Conservation (phyloP, 2,113 vertebrate genomes). For the Phycodurus eques region DNA sequence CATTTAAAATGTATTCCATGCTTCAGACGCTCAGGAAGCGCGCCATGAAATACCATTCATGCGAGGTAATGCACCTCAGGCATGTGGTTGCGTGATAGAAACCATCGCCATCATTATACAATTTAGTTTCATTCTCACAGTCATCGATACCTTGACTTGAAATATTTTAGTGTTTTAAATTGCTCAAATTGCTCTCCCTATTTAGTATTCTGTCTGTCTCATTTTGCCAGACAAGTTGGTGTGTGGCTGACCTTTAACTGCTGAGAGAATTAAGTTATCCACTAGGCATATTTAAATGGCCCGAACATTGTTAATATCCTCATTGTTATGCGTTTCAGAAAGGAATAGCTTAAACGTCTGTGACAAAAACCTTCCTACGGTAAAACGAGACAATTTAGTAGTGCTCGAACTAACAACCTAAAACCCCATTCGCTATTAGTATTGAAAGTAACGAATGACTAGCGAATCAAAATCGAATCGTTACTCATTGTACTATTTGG, state of each 20-base stretch:
- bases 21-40: slow-evolving; percentile 50
- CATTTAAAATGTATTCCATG: slow-evolving; percentile 69
- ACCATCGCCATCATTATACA: background rate
- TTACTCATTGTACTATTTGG: too few relatives aligned
- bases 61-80: slow-evolving; percentile 31
- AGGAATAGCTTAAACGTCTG: slow-evolving; percentile 54
- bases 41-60: slow-evolving; percentile 44
- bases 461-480: too few relatives aligned
- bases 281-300: slow-evolving; percentile 56
- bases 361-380: slow-evolving; percentile 30
- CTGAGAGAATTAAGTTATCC: slow-evolving; percentile 51
- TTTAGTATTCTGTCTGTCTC: slow-evolving; percentile 40
- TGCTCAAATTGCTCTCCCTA: slow-evolving; percentile 1
- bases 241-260: slow-evolving; percentile 64
- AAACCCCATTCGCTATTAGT: too few relatives aligned
- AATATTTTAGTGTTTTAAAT: background rate
- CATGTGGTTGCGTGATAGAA: slow-evolving; percentile 18
- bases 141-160: background rate
- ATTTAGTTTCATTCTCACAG: background rate
- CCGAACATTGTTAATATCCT: slow-evolving; percentile 63
- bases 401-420: too few relatives aligned
- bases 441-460: too few relatives aligned
- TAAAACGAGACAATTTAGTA: slow-evolving; percentile 46
- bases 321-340: slow-evolving; percentile 40
- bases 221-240: slow-evolving; percentile 38